Conservation (phyloP, 1,140 invertebrate species). For the Muscidifurax raptorellus region DNA sequence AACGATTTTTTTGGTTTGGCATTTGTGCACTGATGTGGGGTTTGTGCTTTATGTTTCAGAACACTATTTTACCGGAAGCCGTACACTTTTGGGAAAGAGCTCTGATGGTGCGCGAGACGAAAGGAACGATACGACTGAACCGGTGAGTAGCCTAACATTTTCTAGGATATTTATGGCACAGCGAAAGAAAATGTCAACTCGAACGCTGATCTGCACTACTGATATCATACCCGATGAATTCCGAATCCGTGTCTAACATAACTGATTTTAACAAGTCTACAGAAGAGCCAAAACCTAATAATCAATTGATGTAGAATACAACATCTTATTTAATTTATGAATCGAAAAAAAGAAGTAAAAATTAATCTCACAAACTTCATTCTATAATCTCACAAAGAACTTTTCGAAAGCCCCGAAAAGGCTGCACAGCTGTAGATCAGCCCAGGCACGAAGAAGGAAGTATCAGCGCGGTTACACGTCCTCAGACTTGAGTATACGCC, state of each 20-base stretch:
- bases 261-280: no score
- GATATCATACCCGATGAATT: not conserved
- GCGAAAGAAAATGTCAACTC: not conserved
- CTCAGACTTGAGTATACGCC: no score
- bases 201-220: not conserved
- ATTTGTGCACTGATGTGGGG: not conserved
- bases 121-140: constrained; percentile 89
- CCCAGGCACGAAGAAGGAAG: no score
- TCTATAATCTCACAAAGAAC: no score
- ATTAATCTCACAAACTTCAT: no score
- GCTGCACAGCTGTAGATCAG: no score
- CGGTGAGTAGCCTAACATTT: constrained; percentile 79
- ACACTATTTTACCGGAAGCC: constrained; percentile 92
- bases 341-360: no score
- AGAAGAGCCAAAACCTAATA: no score
- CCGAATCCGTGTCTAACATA: not conserved
- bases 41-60: constrained; percentile 77
- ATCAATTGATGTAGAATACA: no score
- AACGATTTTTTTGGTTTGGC: not conserved
- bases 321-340: no score
- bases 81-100: constrained; percentile 95
- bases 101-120: constrained; percentile 89
- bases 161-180: not conserved
- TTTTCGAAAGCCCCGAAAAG: not conserved
- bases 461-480: not conserved